Percentiles rank a stretch among this genome's conserved stretches.
These are phyloP conservation scores for Bubalus kerabau DNA, from an alignment of 2,113 vertebrate species.

Conservation along the genomic window DNA sequence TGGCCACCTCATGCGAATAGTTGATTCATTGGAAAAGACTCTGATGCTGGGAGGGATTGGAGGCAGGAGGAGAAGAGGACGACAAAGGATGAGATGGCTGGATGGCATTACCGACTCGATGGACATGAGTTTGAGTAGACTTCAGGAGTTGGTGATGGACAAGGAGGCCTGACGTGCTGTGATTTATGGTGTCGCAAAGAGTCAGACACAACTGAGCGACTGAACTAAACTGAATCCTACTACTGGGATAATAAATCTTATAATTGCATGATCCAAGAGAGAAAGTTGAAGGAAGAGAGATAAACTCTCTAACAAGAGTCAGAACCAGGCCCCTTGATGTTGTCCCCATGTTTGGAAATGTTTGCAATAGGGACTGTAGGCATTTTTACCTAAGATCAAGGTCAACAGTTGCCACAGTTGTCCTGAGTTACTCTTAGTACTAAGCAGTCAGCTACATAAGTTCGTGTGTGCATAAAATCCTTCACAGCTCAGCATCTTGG, in stretches of 20 bases:
- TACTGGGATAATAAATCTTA: neutral
- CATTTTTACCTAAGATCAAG: conserved; percentile 88
- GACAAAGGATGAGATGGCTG: too few relatives aligned
- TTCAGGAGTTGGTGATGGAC: too few relatives aligned
- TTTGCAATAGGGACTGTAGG: conserved; percentile 89
- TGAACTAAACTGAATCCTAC: neutral
- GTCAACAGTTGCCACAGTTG: conserved; percentile 88
- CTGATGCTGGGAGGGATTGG: too few relatives aligned
- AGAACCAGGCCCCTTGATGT: conserved; percentile 88
- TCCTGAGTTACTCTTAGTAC: conserved; percentile 90
- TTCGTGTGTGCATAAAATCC: conserved; percentile 85
- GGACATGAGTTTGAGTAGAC: too few relatives aligned
- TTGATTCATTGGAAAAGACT: too few relatives aligned
- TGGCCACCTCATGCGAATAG: too few relatives aligned
- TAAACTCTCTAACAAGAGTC: conserved; percentile 39
- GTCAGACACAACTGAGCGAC: too few relatives aligned
- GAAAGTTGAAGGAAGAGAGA: neutral
- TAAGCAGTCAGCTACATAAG: conserved; percentile 87
- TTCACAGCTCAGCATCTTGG: conserved; percentile 87
- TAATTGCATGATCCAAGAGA: neutral
- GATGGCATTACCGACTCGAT: too few relatives aligned
- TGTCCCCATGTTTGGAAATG: conserved; percentile 90
- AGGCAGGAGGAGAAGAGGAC: too few relatives aligned
- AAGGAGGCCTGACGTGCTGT: too few relatives aligned
- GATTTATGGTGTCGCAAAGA: fast-evolving